Percentiles rank a stretch among this genome's conserved stretches.
Conservation (phyloP, 2,797 vertebrate species). For the Lates japonicus region DNA sequence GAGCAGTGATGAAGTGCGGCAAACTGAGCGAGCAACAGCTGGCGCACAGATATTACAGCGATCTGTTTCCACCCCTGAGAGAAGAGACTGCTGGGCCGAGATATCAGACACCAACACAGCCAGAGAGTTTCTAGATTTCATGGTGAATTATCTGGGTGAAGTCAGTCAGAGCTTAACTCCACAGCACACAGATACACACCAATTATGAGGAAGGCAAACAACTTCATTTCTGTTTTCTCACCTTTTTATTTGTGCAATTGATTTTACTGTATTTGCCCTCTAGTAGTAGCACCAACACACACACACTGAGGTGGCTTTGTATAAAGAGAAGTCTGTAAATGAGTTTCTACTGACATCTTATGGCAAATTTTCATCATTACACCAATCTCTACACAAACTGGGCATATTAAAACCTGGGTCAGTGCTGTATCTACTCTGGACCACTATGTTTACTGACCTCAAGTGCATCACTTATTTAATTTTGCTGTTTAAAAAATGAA, state of each 20-base stretch:
- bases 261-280: not conserved
- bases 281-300: not conserved
- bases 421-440: not conserved
- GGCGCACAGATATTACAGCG: constrained; percentile 44
- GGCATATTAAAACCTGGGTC: not conserved
- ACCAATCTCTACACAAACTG: not conserved
- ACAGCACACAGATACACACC: not conserved
- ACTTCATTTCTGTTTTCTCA: not conserved
- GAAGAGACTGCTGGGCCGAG: constrained; percentile 11
- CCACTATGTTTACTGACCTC: not conserved
- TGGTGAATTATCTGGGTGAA: not conserved
- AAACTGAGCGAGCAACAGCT: constrained; percentile 53
- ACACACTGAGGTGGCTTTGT: not conserved
- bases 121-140: not conserved
- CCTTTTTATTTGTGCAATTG: not conserved
- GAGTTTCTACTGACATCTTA: constrained; percentile 52
- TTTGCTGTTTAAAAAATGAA: too few species aligned
- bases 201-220: not conserved
- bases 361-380: constrained; percentile 17
- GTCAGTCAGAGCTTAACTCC: not conserved
- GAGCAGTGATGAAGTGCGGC: constrained; percentile 28
- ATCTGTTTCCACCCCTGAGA: constrained; percentile 46
- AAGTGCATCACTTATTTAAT: too few species aligned
- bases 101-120: not conserved
- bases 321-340: not conserved